Percentiles rank a stretch among this genome's conserved stretches.
phyloP scores from a whole-genome alignment of 2,113 vertebrate genomes.

The Ictidomys tridecemlineatus region DNA sequence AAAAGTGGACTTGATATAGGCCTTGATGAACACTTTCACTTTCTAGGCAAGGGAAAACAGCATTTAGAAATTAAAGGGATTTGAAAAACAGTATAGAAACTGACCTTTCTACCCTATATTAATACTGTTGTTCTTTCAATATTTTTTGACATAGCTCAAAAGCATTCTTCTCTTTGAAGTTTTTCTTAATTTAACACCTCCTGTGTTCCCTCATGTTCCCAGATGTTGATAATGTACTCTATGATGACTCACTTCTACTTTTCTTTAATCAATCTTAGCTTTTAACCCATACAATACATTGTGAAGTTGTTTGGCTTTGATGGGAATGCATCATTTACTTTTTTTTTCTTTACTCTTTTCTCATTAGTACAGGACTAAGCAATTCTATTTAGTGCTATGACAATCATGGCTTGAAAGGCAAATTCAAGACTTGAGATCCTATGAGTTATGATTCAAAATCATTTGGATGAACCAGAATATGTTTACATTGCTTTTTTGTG shows the following conservation, averaged over 20 bases:
- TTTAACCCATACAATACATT: background rate
- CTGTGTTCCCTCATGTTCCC: background rate
- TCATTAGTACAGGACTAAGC: background rate
- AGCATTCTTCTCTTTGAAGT: background rate
- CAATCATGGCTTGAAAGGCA: background rate
- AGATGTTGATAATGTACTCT: background rate
- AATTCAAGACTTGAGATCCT: background rate
- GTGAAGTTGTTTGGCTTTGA: background rate
- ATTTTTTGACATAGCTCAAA: slow-evolving; percentile 26
- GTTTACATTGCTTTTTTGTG: background rate
- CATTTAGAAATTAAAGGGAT: slow-evolving; percentile 34
- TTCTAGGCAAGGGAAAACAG: slow-evolving; percentile 19
- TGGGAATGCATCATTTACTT: background rate
- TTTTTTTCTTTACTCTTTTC: slow-evolving; percentile 40
- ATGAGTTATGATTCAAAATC: background rate
- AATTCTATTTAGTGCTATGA: background rate
- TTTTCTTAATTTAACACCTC: background rate
- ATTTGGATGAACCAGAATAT: background rate
- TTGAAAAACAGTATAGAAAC: background rate
- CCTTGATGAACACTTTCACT: background rate
- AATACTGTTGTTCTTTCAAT: background rate
- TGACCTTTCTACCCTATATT: background rate
- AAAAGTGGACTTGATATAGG: background rate
- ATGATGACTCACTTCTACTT: background rate
- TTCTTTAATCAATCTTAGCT: background rate